Conservation (phyloP, 2,113 vertebrate species). For the Mobula birostris region DNA sequence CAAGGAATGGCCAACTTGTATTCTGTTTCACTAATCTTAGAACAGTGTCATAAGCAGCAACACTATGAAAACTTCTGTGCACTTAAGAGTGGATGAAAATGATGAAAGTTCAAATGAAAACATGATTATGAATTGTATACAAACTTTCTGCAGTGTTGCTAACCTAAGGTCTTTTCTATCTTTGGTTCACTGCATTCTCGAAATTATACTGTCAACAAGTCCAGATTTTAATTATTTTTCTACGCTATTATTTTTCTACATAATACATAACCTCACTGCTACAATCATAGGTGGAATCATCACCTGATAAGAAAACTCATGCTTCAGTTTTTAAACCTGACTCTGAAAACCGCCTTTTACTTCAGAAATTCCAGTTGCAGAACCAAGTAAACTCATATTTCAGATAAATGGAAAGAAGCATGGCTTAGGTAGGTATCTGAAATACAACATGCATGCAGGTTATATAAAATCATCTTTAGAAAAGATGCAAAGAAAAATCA, state of each 20-base stretch:
- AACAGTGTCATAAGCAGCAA: constrained; percentile 37
- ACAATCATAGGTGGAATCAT: not conserved
- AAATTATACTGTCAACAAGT: not conserved
- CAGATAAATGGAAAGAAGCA: not conserved
- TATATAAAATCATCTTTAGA: not conserved
- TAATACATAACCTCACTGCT: not conserved
- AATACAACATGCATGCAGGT: not conserved
- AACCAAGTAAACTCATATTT: not conserved
- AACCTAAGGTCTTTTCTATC: no score
- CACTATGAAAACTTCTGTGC: not conserved
- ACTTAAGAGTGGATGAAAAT: not conserved
- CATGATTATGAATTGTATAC: not conserved
- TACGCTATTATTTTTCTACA: not conserved
- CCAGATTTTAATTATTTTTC: not conserved
- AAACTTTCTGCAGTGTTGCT: not conserved
- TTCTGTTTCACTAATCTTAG: constrained; percentile 43
- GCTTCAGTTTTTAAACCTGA: not conserved
- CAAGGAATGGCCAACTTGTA: constrained; percentile 24
- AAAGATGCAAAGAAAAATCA: not conserved
- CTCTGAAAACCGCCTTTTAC: not conserved
- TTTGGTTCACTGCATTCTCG: not conserved
- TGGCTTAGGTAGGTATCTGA: not conserved
- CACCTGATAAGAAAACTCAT: not conserved
- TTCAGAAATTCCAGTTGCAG: not conserved
- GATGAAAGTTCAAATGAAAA: not conserved